Conservation (phyloP, 2,113 vertebrate species). For the Bostrychus sinensis region DNA sequence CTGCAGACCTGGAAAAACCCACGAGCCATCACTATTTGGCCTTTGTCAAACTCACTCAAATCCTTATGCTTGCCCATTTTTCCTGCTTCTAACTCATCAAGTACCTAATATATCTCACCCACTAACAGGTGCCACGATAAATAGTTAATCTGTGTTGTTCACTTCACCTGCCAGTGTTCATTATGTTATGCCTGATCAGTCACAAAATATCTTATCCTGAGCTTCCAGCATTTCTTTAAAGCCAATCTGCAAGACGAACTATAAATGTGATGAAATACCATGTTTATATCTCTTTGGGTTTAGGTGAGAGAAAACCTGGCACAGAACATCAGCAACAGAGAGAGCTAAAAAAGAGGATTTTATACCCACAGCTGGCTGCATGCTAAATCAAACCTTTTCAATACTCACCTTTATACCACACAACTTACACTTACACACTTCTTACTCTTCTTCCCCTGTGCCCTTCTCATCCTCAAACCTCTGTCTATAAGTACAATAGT, state of each 20-base stretch:
- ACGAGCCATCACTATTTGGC: too few relatives aligned
- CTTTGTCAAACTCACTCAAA: too few relatives aligned
- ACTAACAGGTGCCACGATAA: too few relatives aligned
- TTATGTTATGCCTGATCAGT: too few relatives aligned
- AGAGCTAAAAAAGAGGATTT: slow-evolving; percentile 20
- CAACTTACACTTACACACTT: slow-evolving; percentile 15
- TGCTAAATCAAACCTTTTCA: slow-evolving; percentile 11
- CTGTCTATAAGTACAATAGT: slow-evolving; percentile 18
- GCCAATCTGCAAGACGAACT: not conserved
- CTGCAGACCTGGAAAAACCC: too few relatives aligned
- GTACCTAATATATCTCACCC: too few relatives aligned
- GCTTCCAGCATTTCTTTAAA: not conserved
- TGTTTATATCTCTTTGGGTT: not conserved
- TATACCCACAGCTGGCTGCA: slow-evolving; percentile 22
- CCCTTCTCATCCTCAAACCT: slow-evolving; percentile 19
- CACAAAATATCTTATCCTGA: not conserved
- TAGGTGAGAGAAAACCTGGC: slow-evolving; percentile 18
- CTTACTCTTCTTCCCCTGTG: slow-evolving; percentile 5
- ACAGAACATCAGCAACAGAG: slow-evolving; percentile 11
- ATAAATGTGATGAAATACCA: not conserved
- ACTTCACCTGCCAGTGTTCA: not conserved
- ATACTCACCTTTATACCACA: not conserved
- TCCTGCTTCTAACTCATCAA: too few relatives aligned
- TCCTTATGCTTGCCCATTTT: too few relatives aligned
- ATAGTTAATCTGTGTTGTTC: too few relatives aligned